Evolutionary conservation across 2,113 vertebrate genomes (phyloP).

Genomic region (Ia io): DNA sequence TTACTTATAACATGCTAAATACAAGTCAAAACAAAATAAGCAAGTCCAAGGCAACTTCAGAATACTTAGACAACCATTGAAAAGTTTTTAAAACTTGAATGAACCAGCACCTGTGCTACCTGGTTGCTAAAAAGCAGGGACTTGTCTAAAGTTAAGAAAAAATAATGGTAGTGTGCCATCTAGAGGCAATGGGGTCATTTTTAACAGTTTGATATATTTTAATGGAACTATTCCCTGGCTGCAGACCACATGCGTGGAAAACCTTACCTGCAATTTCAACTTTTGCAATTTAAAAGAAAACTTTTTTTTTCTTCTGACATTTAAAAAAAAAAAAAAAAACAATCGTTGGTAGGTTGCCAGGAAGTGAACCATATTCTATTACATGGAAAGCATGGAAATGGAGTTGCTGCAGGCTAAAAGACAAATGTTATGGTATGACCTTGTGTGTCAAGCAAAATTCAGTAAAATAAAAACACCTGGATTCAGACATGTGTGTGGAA

Average conservation of each 20-base stretch:
- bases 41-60: background rate
- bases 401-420: background rate
- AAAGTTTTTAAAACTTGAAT: conserved; percentile 13
- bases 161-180: conserved; percentile 63
- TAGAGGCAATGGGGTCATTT: conserved; percentile 55
- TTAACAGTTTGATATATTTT: background rate
- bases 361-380: background rate
- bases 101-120: background rate
- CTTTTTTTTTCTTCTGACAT: background rate
- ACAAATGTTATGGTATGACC: background rate
- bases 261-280: background rate
- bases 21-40: background rate
- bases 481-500: background rate
- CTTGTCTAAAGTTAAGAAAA: background rate
- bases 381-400: background rate
- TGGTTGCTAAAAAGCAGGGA: background rate
- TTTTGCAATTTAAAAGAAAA: background rate
- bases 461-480: background rate
- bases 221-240: background rate
- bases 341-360: background rate
- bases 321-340: too few relatives aligned
- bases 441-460: background rate
- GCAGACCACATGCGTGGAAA: background rate
- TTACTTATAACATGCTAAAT: background rate
- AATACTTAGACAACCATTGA: background rate